phyloP scores from a whole-genome alignment of 1,140 invertebrate species.

The Dendroctonus valens region DNA sequence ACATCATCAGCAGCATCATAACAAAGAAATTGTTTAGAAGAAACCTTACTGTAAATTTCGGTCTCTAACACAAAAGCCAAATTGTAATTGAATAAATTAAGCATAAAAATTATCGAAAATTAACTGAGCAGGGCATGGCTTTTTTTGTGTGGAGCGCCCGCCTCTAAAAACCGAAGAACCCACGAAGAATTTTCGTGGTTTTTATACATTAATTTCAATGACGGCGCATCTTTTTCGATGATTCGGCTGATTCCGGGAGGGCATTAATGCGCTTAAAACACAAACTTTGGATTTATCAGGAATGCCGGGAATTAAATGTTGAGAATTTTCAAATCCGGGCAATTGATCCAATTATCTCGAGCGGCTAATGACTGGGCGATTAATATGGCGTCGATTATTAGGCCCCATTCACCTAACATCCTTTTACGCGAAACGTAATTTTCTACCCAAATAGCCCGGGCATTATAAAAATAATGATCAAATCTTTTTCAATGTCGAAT shows the following conservation, averaged over 20 bases:
- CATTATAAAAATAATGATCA: slow-evolving; percentile 3
- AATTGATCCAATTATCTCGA: too few relatives aligned
- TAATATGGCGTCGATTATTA: too few relatives aligned
- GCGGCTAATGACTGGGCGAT: too few relatives aligned
- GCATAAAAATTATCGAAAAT: slow-evolving; percentile 16
- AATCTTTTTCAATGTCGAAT: slow-evolving; percentile 9
- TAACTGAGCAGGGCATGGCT: not conserved
- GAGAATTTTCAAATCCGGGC: too few relatives aligned
- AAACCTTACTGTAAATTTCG: too few relatives aligned
- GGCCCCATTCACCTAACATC: not conserved
- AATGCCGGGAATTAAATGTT: not conserved
- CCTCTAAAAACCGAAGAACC: slow-evolving; percentile 12
- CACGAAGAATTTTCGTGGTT: slow-evolving; percentile 14
- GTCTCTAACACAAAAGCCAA: too few relatives aligned
- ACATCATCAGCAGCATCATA: too few relatives aligned
- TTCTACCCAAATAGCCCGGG: not conserved
- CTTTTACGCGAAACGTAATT: slow-evolving; percentile 2
- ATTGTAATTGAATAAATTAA: slow-evolving; percentile 14
- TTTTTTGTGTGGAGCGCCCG: not conserved
- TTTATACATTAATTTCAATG: slow-evolving; percentile 14
- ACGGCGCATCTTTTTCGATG: slow-evolving; percentile 2
- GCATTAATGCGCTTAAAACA: slow-evolving; percentile 13
- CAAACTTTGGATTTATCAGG: slow-evolving; percentile 13
- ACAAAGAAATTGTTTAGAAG: too few relatives aligned
- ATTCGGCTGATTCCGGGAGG: slow-evolving; percentile 7